Percentiles rank a stretch among this genome's conserved stretches.
Conservation (phyloP, 1,140 invertebrate genomes). For the Polypedilum vanderplanki region DNA sequence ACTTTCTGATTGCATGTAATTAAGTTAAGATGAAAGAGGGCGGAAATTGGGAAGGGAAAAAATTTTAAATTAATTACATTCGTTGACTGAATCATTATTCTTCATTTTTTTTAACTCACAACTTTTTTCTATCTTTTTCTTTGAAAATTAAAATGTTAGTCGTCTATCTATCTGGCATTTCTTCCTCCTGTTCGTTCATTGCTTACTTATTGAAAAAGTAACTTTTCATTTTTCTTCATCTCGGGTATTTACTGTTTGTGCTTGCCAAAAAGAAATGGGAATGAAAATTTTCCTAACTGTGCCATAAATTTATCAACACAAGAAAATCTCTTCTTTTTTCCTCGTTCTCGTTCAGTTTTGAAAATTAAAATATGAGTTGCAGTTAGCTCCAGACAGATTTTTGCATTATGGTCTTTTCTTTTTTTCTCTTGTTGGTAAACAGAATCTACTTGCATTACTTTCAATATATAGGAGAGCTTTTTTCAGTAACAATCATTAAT, state of each 20-base stretch:
- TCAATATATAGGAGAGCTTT: neutral
- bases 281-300: conserved; percentile 7
- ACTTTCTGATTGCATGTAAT: conserved; percentile 3
- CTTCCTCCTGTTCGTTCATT: neutral
- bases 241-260: neutral
- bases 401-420: neutral
- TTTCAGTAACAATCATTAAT: conserved; percentile 10
- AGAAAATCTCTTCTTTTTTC: neutral
- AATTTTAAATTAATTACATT: neutral
- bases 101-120: neutral
- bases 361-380: conserved; percentile 19
- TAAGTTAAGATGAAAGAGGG: neutral
- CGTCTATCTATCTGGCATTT: neutral
- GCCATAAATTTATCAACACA: conserved; percentile 12
- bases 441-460: neutral
- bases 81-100: neutral
- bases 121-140: neutral
- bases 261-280: conserved; percentile 5
- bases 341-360: neutral
- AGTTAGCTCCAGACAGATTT: conserved; percentile 12
- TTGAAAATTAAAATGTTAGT: neutral
- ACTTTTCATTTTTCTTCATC: conserved; percentile 18
- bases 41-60: neutral
- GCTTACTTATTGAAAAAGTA: conserved; percentile 18
- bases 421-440: neutral